Base-by-base conservation (phyloP, 2,888 invertebrate genomes). In the Cheiracanthium punctorium region DNA sequence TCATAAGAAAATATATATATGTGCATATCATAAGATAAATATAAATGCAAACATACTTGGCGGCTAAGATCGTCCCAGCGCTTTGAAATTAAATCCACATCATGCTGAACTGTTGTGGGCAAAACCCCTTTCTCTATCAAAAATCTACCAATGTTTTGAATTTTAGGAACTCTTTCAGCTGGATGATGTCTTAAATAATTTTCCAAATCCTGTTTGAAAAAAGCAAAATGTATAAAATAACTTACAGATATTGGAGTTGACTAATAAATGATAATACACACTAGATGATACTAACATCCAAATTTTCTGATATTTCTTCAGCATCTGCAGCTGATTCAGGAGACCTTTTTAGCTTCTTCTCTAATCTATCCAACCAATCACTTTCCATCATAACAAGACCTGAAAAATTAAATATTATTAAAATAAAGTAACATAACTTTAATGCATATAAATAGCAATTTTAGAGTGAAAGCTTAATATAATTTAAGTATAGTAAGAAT, bases 271-370 rank as follows among this genome's bases (percentile, higher is more conserved):
- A 33, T 2, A 20, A 32, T n/a, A 43, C 20, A 72, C 5, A 43
- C 12, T 33, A 20, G 14, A 79, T 67, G 29, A 70, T 67, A 93
- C 94, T 93, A 91, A 96, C 96, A 92, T 96, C 96, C 64, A 97
- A 93, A 91, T 96, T 96, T 91, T 97, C 97, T 43, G 96, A 96
- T 89, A 97, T 95, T 92, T 97, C 97, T 93, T 98, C 97, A 0
- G 97, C 96, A 93, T 98, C 98, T 41, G 95, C 96, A 87, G 95
- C 94, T 24, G 92, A 91, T 90, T 94, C 93, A 1, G 95, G 94
- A 64, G 95, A 94, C 89, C 94, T 94, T 86, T 93, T 93, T 89
- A 97, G 93, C 88, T 95, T 94, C 82, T 95, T 95, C 91, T 95
- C 95, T 90, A 97, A 93, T 89, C 95, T 94, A 91, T 96, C 95